Evolutionary conservation across 2,888 invertebrate genomes (phyloP).

Genomic region (Anticlea derivata): DNA sequence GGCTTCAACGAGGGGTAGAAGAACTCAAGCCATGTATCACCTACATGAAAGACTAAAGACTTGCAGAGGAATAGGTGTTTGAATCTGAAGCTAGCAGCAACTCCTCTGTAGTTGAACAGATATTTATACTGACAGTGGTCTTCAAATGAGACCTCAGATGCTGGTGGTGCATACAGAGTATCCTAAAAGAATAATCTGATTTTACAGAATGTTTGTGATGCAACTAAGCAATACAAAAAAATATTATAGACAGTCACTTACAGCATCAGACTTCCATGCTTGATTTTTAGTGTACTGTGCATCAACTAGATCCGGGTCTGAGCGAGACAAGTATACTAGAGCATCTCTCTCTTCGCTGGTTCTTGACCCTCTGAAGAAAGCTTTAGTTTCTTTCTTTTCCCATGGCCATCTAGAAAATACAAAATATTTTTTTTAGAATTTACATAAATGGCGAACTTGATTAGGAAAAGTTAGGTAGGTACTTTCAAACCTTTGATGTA

Average conservation of each 20-base stretch:
- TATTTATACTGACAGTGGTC: constrained; percentile 97
- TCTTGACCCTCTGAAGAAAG: constrained; percentile 97
- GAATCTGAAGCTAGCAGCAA: constrained; percentile 98
- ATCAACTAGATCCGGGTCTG: constrained; percentile 90
- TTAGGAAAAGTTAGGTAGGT: no score
- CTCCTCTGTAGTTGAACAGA: constrained; percentile 97
- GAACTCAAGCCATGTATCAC: constrained; percentile 97
- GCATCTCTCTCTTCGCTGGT: constrained; percentile 96
- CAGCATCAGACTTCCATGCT: constrained; percentile 97
- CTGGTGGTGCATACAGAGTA: constrained; percentile 92
- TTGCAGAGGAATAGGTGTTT: constrained; percentile 97
- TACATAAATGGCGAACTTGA: no score
- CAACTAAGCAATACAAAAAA: no score
- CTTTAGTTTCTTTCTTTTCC: constrained; percentile 88
- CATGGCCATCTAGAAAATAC: constrained; percentile 90
- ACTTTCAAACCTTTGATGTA: no score
- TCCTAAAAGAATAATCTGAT: constrained; percentile 83
- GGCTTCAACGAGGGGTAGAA: constrained; percentile 95
- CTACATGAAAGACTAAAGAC: constrained; percentile 97
- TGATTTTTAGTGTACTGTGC: constrained; percentile 99
- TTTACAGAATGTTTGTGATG: no score
- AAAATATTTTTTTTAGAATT: background rate
- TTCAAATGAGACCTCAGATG: constrained; percentile 93
- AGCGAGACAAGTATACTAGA: constrained; percentile 91
- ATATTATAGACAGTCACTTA: constrained; percentile 54